A percentile compares a stretch with the other conserved stretches of the same genome.
These are phyloP conservation scores for Formica aserva DNA, from an alignment of 2,888 invertebrate genomes.

Conservation along the genomic window DNA sequence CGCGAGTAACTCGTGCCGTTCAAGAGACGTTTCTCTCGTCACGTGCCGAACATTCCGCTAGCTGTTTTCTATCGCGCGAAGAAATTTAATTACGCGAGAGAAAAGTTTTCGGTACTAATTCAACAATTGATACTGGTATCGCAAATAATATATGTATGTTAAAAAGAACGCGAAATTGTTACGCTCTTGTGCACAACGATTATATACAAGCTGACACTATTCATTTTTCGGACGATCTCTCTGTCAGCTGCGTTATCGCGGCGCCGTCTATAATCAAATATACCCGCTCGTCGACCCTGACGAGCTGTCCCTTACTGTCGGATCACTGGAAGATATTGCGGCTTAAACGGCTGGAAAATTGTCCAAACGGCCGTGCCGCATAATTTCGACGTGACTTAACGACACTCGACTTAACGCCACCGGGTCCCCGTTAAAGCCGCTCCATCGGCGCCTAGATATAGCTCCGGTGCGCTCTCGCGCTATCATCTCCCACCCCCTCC, in stretches of 20 bases:
- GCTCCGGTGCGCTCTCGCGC: neutral
- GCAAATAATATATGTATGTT: neutral
- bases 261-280: conserved; percentile 20
- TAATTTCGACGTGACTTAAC: conserved; percentile 78
- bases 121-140: neutral
- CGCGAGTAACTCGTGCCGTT: neutral
- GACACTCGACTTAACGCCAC: conserved; percentile 68
- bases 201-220: neutral
- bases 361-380: conserved; percentile 80
- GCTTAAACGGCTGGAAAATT: conserved; percentile 83
- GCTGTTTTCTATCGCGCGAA: neutral
- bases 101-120: neutral
- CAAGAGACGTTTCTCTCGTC: conserved; percentile 47
- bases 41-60: conserved; percentile 51
- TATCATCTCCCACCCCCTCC: neutral
- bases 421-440: conserved; percentile 61
- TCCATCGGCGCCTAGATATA: conserved; percentile 41
- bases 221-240: neutral
- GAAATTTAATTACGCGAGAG: conserved; percentile 25
- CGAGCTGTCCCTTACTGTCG: conserved; percentile 18
- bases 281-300: conserved; percentile 33
- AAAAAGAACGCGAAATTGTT: neutral
- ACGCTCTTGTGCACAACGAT: neutral
- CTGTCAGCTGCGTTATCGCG: neutral
- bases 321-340: conserved; percentile 77